phyloP scores from a whole-genome alignment of 2,113 vertebrate genomes.

The Rousettus leschenaultii region DNA sequence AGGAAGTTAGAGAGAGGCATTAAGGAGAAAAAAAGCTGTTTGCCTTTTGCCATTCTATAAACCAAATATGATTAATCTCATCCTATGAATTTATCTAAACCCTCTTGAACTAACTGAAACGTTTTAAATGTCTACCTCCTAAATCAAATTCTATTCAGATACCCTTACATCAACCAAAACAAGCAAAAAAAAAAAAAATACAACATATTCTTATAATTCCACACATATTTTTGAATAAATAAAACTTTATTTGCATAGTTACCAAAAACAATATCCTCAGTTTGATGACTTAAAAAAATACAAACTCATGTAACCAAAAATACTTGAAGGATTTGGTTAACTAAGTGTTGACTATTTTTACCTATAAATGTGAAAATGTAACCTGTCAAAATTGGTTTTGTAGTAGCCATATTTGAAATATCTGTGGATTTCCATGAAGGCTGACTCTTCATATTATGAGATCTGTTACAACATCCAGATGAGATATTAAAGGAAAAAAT shows the following conservation, averaged over 20 bases:
- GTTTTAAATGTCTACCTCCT: background rate
- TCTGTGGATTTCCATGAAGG: background rate
- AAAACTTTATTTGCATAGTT: conserved; percentile 38
- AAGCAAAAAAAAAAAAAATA: background rate
- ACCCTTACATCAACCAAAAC: background rate
- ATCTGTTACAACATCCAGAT: background rate
- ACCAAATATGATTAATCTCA: background rate
- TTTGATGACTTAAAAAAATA: conserved; percentile 33
- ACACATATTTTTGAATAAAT: conserved; percentile 62
- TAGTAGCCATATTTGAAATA: background rate
- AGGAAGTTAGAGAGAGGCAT: too few relatives aligned
- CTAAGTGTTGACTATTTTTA: background rate
- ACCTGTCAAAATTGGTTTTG: background rate
- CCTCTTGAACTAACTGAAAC: background rate
- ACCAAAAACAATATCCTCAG: conserved; percentile 23
- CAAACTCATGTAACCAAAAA: conserved; percentile 22
- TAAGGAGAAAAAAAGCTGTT: background rate
- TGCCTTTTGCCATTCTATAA: background rate
- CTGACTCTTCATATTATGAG: background rate
- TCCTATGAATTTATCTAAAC: background rate
- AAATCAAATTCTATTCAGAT: background rate
- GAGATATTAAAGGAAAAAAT: background rate
- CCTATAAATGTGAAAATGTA: background rate
- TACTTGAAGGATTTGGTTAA: conserved; percentile 4
- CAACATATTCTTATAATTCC: background rate